Evolutionary conservation across 2,797 vertebrate genomes (phyloP), one percentile per base, ranked within the genome.

Genomic region (Scolopax rusticola): DNA sequence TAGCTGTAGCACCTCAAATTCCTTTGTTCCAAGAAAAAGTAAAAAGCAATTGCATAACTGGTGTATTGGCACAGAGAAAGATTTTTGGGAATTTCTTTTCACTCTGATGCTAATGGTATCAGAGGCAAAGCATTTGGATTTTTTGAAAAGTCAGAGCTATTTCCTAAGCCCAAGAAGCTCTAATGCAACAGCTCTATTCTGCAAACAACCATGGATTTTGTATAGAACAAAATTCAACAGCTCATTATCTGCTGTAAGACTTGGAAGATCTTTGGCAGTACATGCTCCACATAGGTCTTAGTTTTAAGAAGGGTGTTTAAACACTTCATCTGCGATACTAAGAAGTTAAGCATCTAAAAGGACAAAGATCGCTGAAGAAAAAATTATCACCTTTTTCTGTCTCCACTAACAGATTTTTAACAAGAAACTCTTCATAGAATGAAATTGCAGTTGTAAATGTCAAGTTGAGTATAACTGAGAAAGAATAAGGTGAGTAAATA

Each of bases 381-480:
- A 68, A 90, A 67, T 48, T 0, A 64, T 53, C 51, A 48, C 21
- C 36, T 91, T 80, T 63, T 69, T 25, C n/a, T 60, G 74, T 57
- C 65, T 81, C 48, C 40, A 57, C 65, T 12, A 48, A 41, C 25
- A 81, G 48, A 75, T 60, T 70, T 90, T 78, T 87, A 91, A 90
- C 68, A 77, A 80, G 68, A 71, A 93, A 36, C 43, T 76, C 71
- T 80, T 77, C 60, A 40, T 13, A 80, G 83, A 88, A 88, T 60
- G 84, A 81, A 90, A 41, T n/a, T 78, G 69, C 56, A 73, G 57
- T 12, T 79, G 64, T 67, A 93, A 88, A 94, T n/a, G 86, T 80
- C 63, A 85, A 28, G 38, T 9, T 59, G 73, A 78, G 78, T 33
- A 78, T 7, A 86, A 71, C 48, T 18, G 23, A 84, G 53, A 64